Percentiles rank a stretch among this genome's conserved stretches.
Evolutionary conservation across 2,888 invertebrate genomes (phyloP).

Genomic region (Athalia cordata): DNA sequence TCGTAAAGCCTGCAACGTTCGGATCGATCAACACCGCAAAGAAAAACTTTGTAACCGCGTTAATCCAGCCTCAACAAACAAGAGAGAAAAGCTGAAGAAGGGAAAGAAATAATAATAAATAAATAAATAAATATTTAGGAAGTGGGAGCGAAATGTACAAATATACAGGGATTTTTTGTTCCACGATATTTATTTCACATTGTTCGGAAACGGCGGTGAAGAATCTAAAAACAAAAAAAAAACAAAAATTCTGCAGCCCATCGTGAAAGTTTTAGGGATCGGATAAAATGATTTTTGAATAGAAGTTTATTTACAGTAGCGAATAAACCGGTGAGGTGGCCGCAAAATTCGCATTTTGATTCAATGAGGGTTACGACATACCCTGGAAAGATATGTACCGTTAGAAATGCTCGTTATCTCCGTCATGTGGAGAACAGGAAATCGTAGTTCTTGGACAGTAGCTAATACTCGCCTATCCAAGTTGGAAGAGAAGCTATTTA

Average conservation of each 20-base stretch:
- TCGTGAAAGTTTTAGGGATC: too few relatives aligned
- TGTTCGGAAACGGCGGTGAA: too few relatives aligned
- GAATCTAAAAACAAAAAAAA: too few relatives aligned
- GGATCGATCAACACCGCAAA: slow-evolving; percentile 19
- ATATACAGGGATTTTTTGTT: background rate
- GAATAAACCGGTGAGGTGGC: too few relatives aligned
- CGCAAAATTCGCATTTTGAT: too few relatives aligned
- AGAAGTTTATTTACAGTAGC: too few relatives aligned
- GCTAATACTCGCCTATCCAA: slow-evolving; percentile 26
- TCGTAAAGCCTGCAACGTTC: too few relatives aligned
- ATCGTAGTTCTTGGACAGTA: slow-evolving; percentile 30
- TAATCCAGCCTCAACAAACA: slow-evolving; percentile 21
- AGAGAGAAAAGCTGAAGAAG: background rate
- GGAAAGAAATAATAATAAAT: background rate
- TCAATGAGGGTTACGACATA: background rate
- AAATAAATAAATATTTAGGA: background rate
- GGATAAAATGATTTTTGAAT: too few relatives aligned
- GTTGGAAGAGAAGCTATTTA: slow-evolving; percentile 36
- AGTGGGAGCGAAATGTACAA: background rate
- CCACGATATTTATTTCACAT: too few relatives aligned
- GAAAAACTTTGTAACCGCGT: slow-evolving; percentile 21
- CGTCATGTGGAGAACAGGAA: slow-evolving; percentile 5
- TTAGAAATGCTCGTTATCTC: slow-evolving; percentile 16
- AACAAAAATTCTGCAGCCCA: too few relatives aligned
- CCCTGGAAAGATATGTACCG: background rate